Conservation (phyloP, 2,888 invertebrate species). For the Teinopalpus imperialis region DNA sequence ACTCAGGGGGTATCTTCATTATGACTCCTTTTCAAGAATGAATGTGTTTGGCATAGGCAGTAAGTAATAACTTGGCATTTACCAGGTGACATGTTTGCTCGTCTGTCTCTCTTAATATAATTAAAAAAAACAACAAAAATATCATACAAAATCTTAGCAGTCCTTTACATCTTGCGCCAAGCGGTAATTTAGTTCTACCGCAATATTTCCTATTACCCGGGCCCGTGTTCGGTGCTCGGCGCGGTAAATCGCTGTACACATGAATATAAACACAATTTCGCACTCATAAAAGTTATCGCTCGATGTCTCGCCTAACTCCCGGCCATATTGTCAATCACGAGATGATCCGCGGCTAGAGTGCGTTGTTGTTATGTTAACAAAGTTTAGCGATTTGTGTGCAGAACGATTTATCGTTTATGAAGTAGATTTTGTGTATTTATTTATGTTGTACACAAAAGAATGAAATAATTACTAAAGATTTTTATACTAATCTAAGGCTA, state of each 20-base stretch:
- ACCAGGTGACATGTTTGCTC: no score
- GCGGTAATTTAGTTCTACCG: slow-evolving; percentile 57
- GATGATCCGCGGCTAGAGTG: slow-evolving; percentile 30
- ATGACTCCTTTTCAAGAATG: no score
- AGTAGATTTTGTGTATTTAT: no score
- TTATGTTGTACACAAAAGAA: no score
- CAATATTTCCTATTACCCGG: slow-evolving; percentile 74
- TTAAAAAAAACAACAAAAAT: slow-evolving; percentile 4
- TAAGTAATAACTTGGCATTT: no score
- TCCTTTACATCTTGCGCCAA: slow-evolving; percentile 29
- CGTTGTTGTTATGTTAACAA: slow-evolving; percentile 31
- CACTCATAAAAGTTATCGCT: slow-evolving; percentile 78
- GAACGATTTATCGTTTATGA: slow-evolving; percentile 23
- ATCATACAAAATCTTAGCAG: slow-evolving; percentile 25
- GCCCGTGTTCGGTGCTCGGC: slow-evolving; percentile 33
- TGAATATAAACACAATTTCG: slow-evolving; percentile 77
- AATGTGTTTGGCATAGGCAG: no score
- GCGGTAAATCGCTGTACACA: slow-evolving; percentile 67
- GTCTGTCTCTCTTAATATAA: no score
- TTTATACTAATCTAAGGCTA: no score
- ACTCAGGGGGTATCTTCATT: no score
- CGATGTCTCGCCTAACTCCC: slow-evolving; percentile 38
- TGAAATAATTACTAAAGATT: no score
- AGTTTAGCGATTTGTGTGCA: slow-evolving; percentile 20
- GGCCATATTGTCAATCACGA: slow-evolving; percentile 50